phyloP scores from a whole-genome alignment of 2,888 invertebrate species.

The Pterostichus madidus region DNA sequence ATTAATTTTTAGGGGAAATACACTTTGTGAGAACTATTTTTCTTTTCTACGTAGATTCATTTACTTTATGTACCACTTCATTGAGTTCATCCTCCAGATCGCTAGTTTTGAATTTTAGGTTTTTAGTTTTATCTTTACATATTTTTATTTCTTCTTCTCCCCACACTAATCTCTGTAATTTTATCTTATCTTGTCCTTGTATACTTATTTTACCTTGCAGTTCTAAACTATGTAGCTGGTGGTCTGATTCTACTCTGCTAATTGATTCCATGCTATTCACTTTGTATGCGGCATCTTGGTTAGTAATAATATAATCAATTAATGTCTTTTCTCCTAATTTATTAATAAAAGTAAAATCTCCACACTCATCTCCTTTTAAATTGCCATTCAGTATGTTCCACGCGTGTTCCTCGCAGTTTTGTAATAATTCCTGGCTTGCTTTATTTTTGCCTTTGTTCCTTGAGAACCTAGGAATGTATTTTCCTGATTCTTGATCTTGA shows the following conservation, averaged over 20 bases:
- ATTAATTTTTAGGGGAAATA: too few species aligned
- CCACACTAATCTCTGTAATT: too few species aligned
- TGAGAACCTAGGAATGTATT: not conserved
- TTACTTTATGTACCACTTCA: too few species aligned
- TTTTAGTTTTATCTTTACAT: too few species aligned
- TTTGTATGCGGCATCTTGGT: too few species aligned
- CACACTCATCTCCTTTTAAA: slow-evolving; percentile 54
- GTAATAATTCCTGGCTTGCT: slow-evolving; percentile 53
- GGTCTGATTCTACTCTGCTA: not conserved
- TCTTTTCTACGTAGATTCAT: too few species aligned
- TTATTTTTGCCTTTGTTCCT: not conserved
- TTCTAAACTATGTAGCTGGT: not conserved
- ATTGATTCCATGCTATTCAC: not conserved
- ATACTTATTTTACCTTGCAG: too few species aligned
- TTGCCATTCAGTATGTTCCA: slow-evolving; percentile 65
- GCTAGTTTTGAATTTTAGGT: too few species aligned
- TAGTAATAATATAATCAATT: slow-evolving; percentile 66
- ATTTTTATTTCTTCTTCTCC: too few species aligned
- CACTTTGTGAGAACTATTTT: too few species aligned
- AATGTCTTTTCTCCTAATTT: slow-evolving; percentile 54
- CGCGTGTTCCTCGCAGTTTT: slow-evolving; percentile 37
- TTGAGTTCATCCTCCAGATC: too few species aligned
- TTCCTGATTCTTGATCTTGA: not conserved
- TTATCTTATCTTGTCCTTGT: too few species aligned
- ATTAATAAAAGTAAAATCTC: slow-evolving; percentile 64